phyloP scores from a whole-genome alignment of 2,113 vertebrate species.

The Anhinga anhinga region DNA sequence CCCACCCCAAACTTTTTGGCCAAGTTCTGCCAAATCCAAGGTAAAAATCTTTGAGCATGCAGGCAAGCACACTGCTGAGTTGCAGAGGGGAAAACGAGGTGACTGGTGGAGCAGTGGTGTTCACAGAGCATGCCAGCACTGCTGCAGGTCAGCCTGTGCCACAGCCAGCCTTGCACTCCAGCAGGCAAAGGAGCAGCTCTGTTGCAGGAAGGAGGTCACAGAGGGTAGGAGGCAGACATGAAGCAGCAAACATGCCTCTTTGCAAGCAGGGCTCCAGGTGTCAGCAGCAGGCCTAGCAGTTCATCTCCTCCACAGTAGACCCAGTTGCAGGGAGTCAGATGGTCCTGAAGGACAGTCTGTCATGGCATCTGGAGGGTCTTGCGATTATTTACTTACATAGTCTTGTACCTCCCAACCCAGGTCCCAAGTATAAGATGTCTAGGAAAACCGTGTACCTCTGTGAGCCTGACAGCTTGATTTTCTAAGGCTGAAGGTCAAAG shows the following conservation, averaged over 20 bases:
- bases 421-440: not conserved
- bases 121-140: not conserved
- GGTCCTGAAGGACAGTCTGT: not conserved
- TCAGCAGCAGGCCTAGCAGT: not conserved
- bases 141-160: not conserved
- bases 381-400: not conserved
- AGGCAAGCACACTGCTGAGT: not conserved
- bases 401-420: not conserved
- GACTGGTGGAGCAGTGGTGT: not conserved
- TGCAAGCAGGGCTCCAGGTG: not conserved
- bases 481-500: not conserved
- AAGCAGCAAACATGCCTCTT: not conserved
- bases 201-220: not conserved
- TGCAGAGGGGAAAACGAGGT: not conserved
- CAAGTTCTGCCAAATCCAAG: not conserved
- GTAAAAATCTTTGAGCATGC: not conserved
- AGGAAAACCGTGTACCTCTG: not conserved
- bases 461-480: not conserved
- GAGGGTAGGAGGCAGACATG: not conserved
- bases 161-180: not conserved
- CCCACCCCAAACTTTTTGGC: not conserved
- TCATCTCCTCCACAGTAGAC: not conserved
- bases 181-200: not conserved
- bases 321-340: not conserved
- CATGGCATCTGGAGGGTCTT: not conserved